These are phyloP conservation scores for Otolemur crassicaudatus DNA, from an alignment of 2,797 vertebrate species.

Conservation along the genomic window DNA sequence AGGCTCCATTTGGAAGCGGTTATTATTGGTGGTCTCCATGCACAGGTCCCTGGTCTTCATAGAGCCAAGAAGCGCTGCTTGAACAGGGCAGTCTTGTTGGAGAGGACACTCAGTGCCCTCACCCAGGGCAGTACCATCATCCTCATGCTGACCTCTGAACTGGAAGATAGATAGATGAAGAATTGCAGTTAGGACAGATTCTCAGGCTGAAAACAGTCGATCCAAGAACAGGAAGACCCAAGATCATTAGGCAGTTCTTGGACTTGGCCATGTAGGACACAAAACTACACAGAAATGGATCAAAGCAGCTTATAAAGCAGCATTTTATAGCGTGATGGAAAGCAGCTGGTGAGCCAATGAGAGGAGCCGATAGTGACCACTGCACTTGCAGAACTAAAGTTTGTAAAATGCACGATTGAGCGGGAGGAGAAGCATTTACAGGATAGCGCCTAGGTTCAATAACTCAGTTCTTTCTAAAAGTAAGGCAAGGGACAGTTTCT, in stretches of 20 bases:
- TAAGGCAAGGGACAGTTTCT: constrained; percentile 94
- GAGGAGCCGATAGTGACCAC: constrained; percentile 94
- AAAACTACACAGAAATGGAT: constrained; percentile 96
- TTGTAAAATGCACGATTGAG: constrained; percentile 93
- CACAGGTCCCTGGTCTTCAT: neutral
- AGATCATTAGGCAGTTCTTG: constrained; percentile 94
- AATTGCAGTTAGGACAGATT: constrained; percentile 93
- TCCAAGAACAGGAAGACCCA: constrained; percentile 98
- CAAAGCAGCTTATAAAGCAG: constrained; percentile 94
- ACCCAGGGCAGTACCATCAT: neutral
- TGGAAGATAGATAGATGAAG: constrained; percentile 95
- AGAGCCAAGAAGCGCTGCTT: neutral
- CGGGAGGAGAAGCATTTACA: constrained; percentile 94
- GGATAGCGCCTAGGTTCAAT: constrained; percentile 94
- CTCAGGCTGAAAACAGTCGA: constrained; percentile 94
- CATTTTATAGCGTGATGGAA: constrained; percentile 95
- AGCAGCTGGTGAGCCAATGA: constrained; percentile 94
- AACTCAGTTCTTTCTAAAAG: constrained; percentile 92
- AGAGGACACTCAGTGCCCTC: neutral
- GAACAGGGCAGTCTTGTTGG: neutral
- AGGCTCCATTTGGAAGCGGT: neutral
- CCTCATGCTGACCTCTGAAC: constrained; percentile 73
- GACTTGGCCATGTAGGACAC: constrained; percentile 91
- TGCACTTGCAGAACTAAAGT: constrained; percentile 90
- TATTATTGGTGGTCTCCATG: neutral